Evolutionary conservation across 1,140 invertebrate species (phyloP).

Genomic region (Caenorhabditis briggsae): DNA sequence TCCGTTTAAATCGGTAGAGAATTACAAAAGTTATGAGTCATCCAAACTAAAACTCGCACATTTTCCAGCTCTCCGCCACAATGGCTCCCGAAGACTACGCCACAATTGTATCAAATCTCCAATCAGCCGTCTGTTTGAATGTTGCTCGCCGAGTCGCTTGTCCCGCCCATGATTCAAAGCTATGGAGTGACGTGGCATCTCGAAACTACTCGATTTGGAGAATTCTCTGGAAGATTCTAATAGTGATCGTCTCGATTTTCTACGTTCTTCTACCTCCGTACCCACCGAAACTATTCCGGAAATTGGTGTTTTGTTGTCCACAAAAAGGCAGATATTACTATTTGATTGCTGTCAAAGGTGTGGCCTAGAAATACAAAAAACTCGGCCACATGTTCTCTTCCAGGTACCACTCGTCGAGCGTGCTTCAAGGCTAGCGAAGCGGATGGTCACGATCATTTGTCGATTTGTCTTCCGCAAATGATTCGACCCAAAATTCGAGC

Average conservation of each 20-base stretch:
- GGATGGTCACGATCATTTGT: constrained; percentile 29
- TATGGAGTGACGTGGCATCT: background rate
- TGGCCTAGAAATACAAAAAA: background rate
- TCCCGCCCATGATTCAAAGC: constrained; percentile 50
- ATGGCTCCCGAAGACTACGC: constrained; percentile 2
- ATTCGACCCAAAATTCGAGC: constrained; percentile 42
- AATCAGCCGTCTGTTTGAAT: constrained; percentile 32
- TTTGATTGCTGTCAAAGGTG: constrained; percentile 33
- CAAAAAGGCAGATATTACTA: constrained; percentile 59
- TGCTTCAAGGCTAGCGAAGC: constrained; percentile 57
- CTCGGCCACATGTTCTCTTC: background rate
- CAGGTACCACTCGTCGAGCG: background rate
- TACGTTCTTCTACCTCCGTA: constrained; percentile 61
- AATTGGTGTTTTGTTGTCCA: constrained; percentile 62
- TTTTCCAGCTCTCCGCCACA: constrained; percentile 10
- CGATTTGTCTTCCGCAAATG: constrained; percentile 55
- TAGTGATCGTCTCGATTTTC: constrained; percentile 41
- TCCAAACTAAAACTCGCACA: no score
- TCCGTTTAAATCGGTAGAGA: no score
- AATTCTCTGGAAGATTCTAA: background rate
- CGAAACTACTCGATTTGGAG: background rate
- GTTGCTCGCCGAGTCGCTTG: constrained; percentile 49
- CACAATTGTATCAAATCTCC: background rate
- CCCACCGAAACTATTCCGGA: constrained; percentile 56
- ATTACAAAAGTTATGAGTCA: no score